A percentile compares a stretch with the other conserved stretches of the same genome.
Conservation (phyloP, 2,888 invertebrate genomes). For the Apotomis turbidana region DNA sequence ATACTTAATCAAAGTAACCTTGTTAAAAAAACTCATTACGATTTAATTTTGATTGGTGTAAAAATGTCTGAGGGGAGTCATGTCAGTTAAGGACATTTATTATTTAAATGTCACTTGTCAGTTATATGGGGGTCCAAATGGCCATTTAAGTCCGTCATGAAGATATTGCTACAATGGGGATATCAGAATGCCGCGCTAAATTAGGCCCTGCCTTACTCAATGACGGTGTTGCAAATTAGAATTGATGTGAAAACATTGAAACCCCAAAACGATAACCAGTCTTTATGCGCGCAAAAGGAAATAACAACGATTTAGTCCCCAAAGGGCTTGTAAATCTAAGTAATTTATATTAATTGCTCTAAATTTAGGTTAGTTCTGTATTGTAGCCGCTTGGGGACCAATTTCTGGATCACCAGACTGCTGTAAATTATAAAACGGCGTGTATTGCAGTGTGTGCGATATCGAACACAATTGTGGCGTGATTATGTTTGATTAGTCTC, state of each 20-base stretch:
- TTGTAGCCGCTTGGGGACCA: constrained; percentile 71
- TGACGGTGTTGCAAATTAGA: constrained; percentile 57
- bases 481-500: too few species aligned
- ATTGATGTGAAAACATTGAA: constrained; percentile 62
- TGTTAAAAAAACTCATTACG: too few species aligned
- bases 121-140: too few species aligned
- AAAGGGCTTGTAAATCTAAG: constrained; percentile 76
- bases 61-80: too few species aligned
- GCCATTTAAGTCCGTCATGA: too few species aligned
- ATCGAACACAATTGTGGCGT: not conserved
- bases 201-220: constrained; percentile 49
- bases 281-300: constrained; percentile 64
- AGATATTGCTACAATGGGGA: too few species aligned
- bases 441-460: constrained; percentile 40
- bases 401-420: constrained; percentile 65
- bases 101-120: too few species aligned
- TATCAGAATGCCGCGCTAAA: too few species aligned
- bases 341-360: constrained; percentile 80
- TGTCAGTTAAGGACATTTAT: too few species aligned
- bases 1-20: too few species aligned
- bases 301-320: constrained; percentile 72
- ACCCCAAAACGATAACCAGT: constrained; percentile 60
- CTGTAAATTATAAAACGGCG: constrained; percentile 65
- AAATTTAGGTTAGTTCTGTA: constrained; percentile 76
- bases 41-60: too few species aligned